Conservation (phyloP, 2,113 vertebrate genomes). For the Ibidorhyncha struthersii region DNA sequence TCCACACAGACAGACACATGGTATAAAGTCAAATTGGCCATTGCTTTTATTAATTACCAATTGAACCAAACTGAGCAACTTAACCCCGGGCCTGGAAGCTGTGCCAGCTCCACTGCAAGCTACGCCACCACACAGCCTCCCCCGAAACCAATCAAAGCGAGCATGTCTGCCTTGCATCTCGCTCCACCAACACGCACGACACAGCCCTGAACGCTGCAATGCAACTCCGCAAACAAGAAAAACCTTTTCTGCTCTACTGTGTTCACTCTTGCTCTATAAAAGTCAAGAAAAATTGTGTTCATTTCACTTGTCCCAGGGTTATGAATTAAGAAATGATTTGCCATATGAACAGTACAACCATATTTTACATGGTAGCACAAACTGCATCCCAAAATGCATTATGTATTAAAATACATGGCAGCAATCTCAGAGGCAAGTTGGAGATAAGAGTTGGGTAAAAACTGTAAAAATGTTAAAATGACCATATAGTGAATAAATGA, state of each 20-base stretch:
- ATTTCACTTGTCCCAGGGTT: background rate
- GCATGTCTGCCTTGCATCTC: background rate
- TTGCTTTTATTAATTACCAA: constrained; percentile 69
- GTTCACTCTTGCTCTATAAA: background rate
- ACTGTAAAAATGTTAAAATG: background rate
- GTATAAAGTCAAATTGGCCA: constrained; percentile 65
- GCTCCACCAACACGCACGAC: rapidly evolving
- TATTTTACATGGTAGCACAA: background rate
- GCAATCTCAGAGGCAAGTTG: background rate
- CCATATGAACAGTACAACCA: rapidly evolving
- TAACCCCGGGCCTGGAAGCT: constrained; percentile 57
- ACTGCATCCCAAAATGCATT: background rate
- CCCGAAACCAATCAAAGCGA: background rate
- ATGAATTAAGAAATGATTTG: background rate
- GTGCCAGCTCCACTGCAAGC: constrained; percentile 48
- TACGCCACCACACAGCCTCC: background rate
- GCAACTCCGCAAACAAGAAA: background rate
- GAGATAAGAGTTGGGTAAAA: background rate
- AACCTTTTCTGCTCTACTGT: background rate
- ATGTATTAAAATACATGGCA: background rate
- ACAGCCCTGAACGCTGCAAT: background rate
- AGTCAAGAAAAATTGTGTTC: background rate
- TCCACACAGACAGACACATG: constrained; percentile 61
- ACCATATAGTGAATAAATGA: background rate
- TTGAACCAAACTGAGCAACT: constrained; percentile 65